Percentiles rank a stretch among this genome's conserved stretches.
Conservation (phyloP, 2,888 invertebrate genomes). For the Furcula furcula region DNA sequence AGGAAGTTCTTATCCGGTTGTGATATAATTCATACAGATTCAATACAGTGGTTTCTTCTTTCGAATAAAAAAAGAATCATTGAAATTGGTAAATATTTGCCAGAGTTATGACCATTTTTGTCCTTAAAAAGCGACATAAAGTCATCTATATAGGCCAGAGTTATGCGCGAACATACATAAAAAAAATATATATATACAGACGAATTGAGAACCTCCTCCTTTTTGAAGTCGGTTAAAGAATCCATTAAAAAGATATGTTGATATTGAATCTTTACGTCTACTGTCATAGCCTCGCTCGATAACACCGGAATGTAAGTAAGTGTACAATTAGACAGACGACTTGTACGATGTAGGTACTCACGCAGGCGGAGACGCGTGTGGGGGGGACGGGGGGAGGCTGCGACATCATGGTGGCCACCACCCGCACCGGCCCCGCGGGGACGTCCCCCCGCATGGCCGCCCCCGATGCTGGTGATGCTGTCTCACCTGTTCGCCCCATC, state of each 20-base stretch:
- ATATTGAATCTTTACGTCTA: not conserved
- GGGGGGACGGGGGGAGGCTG: constrained; percentile 47
- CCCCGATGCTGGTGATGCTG: too few relatives aligned
- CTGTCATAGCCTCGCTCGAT: not conserved
- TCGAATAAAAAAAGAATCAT: too few relatives aligned
- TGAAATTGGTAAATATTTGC: too few relatives aligned
- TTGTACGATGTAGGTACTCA: constrained; percentile 19
- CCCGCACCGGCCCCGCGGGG: constrained; percentile 2
- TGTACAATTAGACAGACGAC: not conserved
- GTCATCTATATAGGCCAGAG: too few relatives aligned
- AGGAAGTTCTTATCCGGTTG: too few relatives aligned
- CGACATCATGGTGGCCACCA: constrained; percentile 1
- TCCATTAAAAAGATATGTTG: not conserved
- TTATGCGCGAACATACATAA: too few relatives aligned
- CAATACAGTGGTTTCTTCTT: too few relatives aligned
- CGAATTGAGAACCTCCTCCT: too few relatives aligned
- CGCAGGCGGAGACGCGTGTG: constrained; percentile 34
- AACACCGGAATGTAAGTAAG: not conserved
- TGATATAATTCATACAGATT: too few relatives aligned
- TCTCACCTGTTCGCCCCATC: not conserved
- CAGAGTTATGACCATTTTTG: too few relatives aligned
- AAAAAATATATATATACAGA: too few relatives aligned
- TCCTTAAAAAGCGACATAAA: too few relatives aligned
- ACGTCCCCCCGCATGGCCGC: not conserved
- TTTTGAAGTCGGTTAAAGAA: not conserved